These are phyloP conservation scores for Xylota sylvarum DNA, from an alignment of 2,888 invertebrate genomes.

Conservation along the genomic window DNA sequence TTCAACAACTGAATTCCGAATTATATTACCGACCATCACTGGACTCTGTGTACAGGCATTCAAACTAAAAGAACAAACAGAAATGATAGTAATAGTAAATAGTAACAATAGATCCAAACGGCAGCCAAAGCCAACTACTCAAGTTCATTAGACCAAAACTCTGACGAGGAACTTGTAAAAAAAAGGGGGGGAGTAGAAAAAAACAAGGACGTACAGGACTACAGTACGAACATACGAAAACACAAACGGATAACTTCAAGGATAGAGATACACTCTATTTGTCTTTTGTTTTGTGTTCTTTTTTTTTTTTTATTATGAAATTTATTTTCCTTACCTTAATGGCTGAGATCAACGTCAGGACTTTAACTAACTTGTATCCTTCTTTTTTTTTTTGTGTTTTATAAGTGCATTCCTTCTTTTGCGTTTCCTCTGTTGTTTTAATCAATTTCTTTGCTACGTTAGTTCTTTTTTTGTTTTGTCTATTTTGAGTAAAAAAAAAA, in stretches of 20 bases:
- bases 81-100: conserved; percentile 23
- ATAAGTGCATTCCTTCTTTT: conserved; percentile 3
- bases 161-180: conserved; percentile 28
- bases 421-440: conserved; percentile 36
- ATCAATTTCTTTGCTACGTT: conserved; percentile 26
- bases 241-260: conserved; percentile 43
- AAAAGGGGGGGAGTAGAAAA: too few relatives aligned
- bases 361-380: conserved; percentile 54
- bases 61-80: conserved; percentile 43
- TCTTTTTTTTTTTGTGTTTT: conserved; percentile 14
- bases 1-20: not conserved
- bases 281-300: conserved; percentile 12
- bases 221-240: conserved; percentile 2
- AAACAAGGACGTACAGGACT: not conserved
- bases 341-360: conserved; percentile 55
- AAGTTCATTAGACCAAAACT: conserved; percentile 52
- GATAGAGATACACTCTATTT: conserved; percentile 22
- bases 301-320: conserved; percentile 6
- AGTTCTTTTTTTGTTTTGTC: conserved; percentile 7
- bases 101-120: conserved; percentile 41
- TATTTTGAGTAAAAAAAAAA: too few relatives aligned
- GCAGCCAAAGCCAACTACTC: not conserved
- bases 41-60: conserved; percentile 15
- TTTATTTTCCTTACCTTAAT: conserved; percentile 59
- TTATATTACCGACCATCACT: conserved; percentile 39